Conservation (phyloP, 2,113 vertebrate species). For the Indri indri region DNA sequence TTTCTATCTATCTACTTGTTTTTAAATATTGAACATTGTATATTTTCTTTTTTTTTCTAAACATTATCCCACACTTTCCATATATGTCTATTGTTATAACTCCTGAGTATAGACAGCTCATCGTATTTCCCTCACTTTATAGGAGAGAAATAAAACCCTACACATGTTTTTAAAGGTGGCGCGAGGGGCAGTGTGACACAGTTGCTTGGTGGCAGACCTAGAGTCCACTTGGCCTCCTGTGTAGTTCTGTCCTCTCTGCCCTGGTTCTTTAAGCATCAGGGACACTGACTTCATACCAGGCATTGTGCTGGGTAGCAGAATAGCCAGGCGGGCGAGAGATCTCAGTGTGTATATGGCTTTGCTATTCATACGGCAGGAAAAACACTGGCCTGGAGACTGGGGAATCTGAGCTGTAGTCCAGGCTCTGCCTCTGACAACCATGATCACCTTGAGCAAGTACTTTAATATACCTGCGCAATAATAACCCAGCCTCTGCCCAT, state of each 20-base stretch:
- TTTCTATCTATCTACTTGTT: background rate
- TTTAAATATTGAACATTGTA: conserved; percentile 4
- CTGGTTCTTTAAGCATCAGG: background rate
- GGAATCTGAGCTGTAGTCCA: background rate
- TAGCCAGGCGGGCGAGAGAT: background rate
- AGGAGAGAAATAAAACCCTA: background rate
- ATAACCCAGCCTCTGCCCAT: background rate
- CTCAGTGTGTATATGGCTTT: background rate
- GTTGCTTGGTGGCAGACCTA: background rate
- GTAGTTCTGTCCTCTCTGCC: background rate
- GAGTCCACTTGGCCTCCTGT: fast-evolving
- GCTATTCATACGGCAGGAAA: background rate
- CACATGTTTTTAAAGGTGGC: background rate
- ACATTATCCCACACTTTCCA: background rate
- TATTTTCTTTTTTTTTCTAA: conserved; percentile 26
- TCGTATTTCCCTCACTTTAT: background rate
- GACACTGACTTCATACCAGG: background rate
- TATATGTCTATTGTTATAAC: background rate
- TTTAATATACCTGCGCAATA: conserved; percentile 26
- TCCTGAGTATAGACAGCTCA: background rate
- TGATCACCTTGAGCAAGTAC: conserved; percentile 2
- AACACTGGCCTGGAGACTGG: background rate
- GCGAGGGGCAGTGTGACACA: fast-evolving
- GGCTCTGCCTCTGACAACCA: background rate
- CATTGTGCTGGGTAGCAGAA: background rate